A percentile compares a stretch with the other conserved stretches of the same genome.
Conservation (phyloP, 2,888 invertebrate species). For the Drosophila neoperkinsi region DNA sequence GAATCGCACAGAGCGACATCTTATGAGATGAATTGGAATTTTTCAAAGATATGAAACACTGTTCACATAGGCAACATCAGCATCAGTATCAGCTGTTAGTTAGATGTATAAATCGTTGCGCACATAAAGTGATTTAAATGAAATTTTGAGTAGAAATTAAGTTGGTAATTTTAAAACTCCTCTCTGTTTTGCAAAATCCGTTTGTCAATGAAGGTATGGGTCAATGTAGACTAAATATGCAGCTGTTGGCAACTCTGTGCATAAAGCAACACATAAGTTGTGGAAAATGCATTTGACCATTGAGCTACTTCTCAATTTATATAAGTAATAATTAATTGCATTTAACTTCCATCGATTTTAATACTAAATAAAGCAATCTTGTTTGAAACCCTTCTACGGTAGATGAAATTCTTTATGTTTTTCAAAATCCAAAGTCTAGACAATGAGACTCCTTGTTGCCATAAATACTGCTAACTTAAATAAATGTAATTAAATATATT, state of each 20-base stretch:
- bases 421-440: not conserved
- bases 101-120: not conserved
- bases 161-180: not conserved
- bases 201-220: not conserved
- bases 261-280: not conserved
- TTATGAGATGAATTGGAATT: not conserved
- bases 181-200: not conserved
- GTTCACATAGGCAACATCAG: not conserved
- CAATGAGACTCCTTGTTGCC: not conserved
- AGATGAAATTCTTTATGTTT: no score
- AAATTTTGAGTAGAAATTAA: not conserved
- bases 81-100: not conserved
- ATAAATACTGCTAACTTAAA: not conserved
- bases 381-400: not conserved
- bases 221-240: not conserved
- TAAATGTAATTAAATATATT: not conserved
- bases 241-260: not conserved
- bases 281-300: not conserved
- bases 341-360: not conserved
- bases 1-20: not conserved
- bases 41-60: not conserved
- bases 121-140: not conserved
- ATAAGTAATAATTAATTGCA: not conserved
- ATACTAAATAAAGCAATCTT: not conserved
- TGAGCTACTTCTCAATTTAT: not conserved